Conservation (phyloP, 2,113 vertebrate species). For the Rhodinocichla rosea region DNA sequence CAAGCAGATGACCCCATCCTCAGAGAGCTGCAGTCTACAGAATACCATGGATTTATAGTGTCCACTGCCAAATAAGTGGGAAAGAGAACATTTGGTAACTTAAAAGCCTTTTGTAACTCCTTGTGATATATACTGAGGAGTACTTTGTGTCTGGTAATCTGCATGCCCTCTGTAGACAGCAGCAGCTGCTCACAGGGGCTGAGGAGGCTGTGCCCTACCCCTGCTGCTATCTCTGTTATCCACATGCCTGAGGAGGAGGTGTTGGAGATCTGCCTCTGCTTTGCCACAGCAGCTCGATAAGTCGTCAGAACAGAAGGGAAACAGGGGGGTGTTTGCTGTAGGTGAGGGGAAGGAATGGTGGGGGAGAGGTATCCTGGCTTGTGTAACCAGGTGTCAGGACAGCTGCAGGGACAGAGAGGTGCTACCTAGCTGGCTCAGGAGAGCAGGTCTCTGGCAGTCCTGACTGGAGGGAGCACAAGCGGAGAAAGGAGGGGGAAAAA, state of each 20-base stretch:
- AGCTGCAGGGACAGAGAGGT: background rate
- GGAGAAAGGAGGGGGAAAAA: background rate
- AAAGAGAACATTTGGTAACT: background rate
- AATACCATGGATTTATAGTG: background rate
- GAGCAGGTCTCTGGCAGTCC: background rate
- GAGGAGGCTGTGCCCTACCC: background rate
- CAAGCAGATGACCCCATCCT: background rate
- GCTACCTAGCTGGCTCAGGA: accelerated
- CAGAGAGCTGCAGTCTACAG: background rate
- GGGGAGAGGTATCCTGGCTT: background rate
- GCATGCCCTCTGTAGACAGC: background rate
- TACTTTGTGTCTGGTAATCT: background rate
- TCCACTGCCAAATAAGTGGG: background rate
- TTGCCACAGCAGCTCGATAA: background rate
- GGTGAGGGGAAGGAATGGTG: background rate
- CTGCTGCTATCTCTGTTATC: background rate
- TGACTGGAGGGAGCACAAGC: background rate
- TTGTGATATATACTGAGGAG: background rate
- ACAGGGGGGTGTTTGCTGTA: background rate
- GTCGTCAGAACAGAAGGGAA: conserved; percentile 5
- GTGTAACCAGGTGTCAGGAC: background rate
- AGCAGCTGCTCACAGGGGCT: background rate
- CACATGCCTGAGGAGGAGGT: background rate
- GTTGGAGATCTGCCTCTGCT: background rate
- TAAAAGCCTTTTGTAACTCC: background rate